These are phyloP conservation scores for Orientallactaga sibirica DNA, from an alignment of 2,797 vertebrate species.

Conservation along the genomic window DNA sequence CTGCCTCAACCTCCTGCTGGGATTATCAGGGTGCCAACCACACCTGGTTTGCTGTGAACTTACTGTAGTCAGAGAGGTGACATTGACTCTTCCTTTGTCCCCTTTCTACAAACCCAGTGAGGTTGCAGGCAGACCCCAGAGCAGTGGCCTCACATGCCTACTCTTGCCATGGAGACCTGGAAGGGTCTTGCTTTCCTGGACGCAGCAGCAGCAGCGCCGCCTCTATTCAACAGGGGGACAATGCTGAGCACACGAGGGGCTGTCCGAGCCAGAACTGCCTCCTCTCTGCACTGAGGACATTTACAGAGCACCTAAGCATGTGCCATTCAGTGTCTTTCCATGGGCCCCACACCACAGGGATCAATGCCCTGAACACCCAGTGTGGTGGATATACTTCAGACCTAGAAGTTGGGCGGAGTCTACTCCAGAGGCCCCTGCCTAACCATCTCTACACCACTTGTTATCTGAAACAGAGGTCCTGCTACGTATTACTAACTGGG, in stretches of 20 bases:
- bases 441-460: not conserved
- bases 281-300: not conserved
- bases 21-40: not conserved
- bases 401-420: not conserved
- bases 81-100: fast-evolving
- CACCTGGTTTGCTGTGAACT: not conserved
- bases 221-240: not conserved
- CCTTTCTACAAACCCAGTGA: not conserved
- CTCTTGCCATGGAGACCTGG: not conserved
- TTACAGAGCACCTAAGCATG: fast-evolving
- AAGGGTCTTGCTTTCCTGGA: not conserved
- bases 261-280: not conserved
- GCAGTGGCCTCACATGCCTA: not conserved
- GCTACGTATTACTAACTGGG: not conserved
- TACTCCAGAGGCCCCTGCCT: not conserved
- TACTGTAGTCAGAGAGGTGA: not conserved
- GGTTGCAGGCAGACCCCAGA: not conserved
- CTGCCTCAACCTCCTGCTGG: not conserved
- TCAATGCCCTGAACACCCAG: not conserved
- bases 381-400: not conserved
- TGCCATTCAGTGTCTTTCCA: not conserved
- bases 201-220: not conserved
- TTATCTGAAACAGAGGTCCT: not conserved
- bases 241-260: fast-evolving
- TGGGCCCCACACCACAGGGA: not conserved